Evolutionary conservation across 1,140 invertebrate species (phyloP).

Genomic region (silkworm (Bombyx mori)): ASM3026992v2 NC_085130.1:7396501-7397000

Average conservation of each 20-base stretch:
- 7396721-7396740: constrained; percentile 57
- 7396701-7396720: constrained; percentile 58
- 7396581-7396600: constrained; percentile 58
- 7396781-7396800: constrained; percentile 46
- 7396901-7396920: constrained; percentile 16
- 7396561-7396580: constrained; percentile 50
- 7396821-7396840: constrained; percentile 45
- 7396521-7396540: constrained; percentile 29
- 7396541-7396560: constrained; percentile 46
- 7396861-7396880: constrained; percentile 22
- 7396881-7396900: constrained; percentile 7
- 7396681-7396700: constrained; percentile 60
- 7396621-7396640: constrained; percentile 46
- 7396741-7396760: constrained; percentile 52
- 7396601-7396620: constrained; percentile 52
- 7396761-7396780: constrained; percentile 55
- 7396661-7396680: constrained; percentile 46
- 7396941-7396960: constrained; percentile 60
- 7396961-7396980: constrained; percentile 40
- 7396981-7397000: constrained; percentile 42
- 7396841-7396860: constrained; percentile 17
- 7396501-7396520: constrained; percentile 33
- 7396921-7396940: constrained; percentile 25
- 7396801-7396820: constrained; percentile 34
- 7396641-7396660: constrained; percentile 31